Evolutionary conservation across 2,888 invertebrate genomes (phyloP).

Genomic region (Drosophila emarginata): DNA sequence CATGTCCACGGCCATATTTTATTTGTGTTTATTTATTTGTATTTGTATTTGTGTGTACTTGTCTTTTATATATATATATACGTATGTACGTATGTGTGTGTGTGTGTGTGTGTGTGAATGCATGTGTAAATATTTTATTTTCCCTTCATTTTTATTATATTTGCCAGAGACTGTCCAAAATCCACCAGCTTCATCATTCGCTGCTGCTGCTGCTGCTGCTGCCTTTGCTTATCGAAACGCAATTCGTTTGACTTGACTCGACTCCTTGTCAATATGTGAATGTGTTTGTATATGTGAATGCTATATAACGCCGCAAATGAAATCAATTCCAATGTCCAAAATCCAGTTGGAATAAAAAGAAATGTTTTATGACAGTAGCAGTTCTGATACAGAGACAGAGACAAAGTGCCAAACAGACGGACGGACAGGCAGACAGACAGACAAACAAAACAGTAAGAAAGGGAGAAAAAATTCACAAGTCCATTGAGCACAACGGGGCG

Average conservation of each 20-base stretch:
- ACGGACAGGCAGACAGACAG: background rate
- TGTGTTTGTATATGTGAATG: slow-evolving; percentile 17
- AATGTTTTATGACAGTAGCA: background rate
- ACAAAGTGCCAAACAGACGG: background rate
- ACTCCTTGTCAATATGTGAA: no score
- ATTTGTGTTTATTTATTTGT: slow-evolving; percentile 71
- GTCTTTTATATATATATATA: background rate
- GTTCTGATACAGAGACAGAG: background rate
- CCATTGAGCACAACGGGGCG: background rate
- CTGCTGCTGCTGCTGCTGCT: slow-evolving; percentile 4
- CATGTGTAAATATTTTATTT: slow-evolving; percentile 74
- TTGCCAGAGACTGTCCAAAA: slow-evolving; percentile 36
- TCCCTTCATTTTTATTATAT: slow-evolving; percentile 73
- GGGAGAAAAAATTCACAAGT: background rate
- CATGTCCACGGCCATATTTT: slow-evolving; percentile 50
- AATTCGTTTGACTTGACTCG: slow-evolving; percentile 32
- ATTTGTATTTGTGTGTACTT: slow-evolving; percentile 10
- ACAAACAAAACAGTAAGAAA: background rate
- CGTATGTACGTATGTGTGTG: background rate
- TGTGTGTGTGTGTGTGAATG: slow-evolving; percentile 13
- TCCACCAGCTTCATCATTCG: background rate
- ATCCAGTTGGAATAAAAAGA: background rate
- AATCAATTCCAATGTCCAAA: slow-evolving; percentile 4
- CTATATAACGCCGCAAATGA: slow-evolving; percentile 7
- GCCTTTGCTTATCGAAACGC: slow-evolving; percentile 39